Evolutionary conservation across 1,140 invertebrate genomes (phyloP), one percentile per base, ranked within the genome.

Genomic region (Trichoplusia ni): DNA sequence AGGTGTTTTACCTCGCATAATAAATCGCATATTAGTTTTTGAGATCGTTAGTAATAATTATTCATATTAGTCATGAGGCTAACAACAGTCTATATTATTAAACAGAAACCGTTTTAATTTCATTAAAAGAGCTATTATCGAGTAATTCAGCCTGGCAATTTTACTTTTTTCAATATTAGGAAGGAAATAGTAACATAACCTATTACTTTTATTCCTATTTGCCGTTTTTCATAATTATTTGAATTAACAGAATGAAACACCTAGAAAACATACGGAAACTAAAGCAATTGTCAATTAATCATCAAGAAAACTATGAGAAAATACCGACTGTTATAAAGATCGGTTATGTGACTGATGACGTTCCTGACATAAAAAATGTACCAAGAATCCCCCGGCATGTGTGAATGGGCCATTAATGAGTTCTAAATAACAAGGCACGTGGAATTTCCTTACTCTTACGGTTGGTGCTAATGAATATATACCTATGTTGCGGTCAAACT

Each of bases 361-460:
- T 11, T 19, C 11, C 7, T 19, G 19, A n/a, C 11, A 21, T 35
- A 60, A 60, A 47, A 60, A 60, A 13, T 35, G 31, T 31, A n/a
- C 7, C 27, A 49, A 25, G 21, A 51, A 60, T 47, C 11, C 46
- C 37, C 23, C 27, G 60, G 60, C 29, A 42, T 51, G 46, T 63
- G 60, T 63, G 60, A 51, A 63, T 63, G 25, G 46, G 14, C 23
- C 25, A 40, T 65, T 65, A 65, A 54, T 65, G 63, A 59, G 53
- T 59, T 65, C 63, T 65, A 65, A 65, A 65, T 65, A 62, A 47
- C 42, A 37, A 42, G 35, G 53, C 60, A 63, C 11, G 27, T 53
- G 46, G 60, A 51, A 63, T 51, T 62, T 51, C 59, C 59, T 51
- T 49, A 62, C 27, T 58, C 54, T 58, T 33, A 23, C 37, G 44